Evolutionary conservation across 2,113 vertebrate species (phyloP).

Genomic region (Lynx canadensis): DNA sequence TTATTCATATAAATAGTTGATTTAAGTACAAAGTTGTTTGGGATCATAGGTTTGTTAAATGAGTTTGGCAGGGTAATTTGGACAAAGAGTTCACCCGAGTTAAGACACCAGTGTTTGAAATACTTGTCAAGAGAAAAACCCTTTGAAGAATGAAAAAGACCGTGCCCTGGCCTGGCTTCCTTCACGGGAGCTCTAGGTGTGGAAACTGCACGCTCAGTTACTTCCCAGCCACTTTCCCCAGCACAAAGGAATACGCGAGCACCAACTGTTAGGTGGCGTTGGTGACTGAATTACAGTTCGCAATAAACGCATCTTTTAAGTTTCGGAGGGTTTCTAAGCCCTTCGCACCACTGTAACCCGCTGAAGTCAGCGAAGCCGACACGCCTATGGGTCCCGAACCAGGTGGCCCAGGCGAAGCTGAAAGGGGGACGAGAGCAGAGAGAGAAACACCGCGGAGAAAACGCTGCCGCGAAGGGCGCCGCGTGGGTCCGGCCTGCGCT

Average conservation of each 20-base stretch:
- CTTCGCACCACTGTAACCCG: neutral
- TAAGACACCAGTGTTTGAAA: neutral
- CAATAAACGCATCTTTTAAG: neutral
- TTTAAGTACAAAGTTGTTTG: neutral
- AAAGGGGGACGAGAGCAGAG: accelerated
- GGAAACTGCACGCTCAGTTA: neutral
- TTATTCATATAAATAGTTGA: neutral
- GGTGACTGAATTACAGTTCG: neutral
- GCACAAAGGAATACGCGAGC: constrained; percentile 56
- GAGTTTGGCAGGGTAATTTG: neutral
- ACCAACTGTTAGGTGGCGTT: neutral
- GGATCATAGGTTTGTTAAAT: neutral
- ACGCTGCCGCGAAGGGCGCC: accelerated
- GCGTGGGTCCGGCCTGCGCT: neutral
- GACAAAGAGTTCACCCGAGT: neutral
- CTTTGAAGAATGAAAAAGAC: neutral
- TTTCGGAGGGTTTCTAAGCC: neutral
- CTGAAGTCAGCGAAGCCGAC: neutral
- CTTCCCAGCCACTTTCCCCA: neutral
- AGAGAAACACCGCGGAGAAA: accelerated
- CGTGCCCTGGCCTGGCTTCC: neutral
- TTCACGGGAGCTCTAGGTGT: neutral
- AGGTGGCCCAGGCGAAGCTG: accelerated
- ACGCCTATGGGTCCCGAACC: neutral
- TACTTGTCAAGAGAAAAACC: neutral